Percentiles rank a stretch among this genome's conserved stretches.
Conservation (phyloP, 2,888 invertebrate genomes). For the Gymnocheta viridis region DNA sequence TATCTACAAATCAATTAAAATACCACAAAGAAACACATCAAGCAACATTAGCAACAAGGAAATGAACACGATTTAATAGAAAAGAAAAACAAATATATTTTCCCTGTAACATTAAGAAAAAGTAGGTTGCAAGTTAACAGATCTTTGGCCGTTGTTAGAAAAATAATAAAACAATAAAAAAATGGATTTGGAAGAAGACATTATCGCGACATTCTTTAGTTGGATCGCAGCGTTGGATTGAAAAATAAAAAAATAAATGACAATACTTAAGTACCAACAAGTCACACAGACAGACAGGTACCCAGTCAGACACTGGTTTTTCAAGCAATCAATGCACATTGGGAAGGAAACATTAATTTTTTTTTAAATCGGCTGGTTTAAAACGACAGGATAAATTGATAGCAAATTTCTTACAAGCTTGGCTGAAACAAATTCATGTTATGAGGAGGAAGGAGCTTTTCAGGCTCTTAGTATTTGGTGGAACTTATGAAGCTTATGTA, state of each 20-base stretch:
- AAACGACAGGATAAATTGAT: no score
- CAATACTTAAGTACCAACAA: constrained; percentile 39
- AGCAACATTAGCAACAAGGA: constrained; percentile 16
- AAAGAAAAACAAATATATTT: constrained; percentile 3
- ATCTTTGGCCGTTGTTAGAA: constrained; percentile 23
- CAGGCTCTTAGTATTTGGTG: no score
- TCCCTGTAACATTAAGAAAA: constrained; percentile 46
- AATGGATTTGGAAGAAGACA: constrained; percentile 53
- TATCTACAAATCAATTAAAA: constrained; percentile 72
- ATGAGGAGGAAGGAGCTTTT: no score
- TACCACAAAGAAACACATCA: constrained; percentile 49
- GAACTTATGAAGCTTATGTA: no score
- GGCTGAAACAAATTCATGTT: no score
- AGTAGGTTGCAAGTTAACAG: constrained; percentile 64
- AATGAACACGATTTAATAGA: constrained; percentile 42
- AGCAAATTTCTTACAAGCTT: no score
- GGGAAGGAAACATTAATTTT: neutral
- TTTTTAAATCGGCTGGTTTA: no score
- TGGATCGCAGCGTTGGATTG: neutral
- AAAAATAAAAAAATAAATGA: neutral
- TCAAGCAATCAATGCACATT: neutral
- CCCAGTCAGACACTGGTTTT: neutral
- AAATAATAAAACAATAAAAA: constrained; percentile 22
- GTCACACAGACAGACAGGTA: constrained; percentile 32
- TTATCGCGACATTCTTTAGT: constrained; percentile 49